Evolutionary conservation across 2,113 vertebrate species (phyloP), one percentile per base, ranked within the genome.

Genomic region (Microtus montanus): DNA sequence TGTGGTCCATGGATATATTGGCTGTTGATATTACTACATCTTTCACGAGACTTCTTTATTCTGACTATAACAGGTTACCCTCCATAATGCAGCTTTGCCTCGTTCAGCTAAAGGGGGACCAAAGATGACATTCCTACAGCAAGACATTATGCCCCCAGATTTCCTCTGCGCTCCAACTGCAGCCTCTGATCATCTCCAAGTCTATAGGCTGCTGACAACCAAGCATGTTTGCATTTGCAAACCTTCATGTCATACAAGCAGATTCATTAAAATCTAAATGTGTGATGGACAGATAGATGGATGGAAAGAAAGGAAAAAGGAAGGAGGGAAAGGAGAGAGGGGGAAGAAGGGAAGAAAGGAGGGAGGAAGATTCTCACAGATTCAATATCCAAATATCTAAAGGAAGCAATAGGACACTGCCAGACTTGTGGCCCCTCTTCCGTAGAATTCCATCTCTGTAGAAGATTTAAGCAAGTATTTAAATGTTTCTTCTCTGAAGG

Each of bases 401-500:
- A 80, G 52, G 5, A 38, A 38, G 35, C 12, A 28, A 61, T 28
- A 63, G 20, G 80, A 19, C 13, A 28, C 24, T 41, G 14, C 7
- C 6, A 24, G 58, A 15, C n/a, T 15, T 41, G 24, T 63, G 22
- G 63, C 52, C 7, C 63, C 49, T 93, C 58, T 82, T 66, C 86
- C 70, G 26, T 87, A 78, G 28, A 94, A 95, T 70, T 68, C 30
- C 30, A 68, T 33, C 30, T 33, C 49, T 3, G 14, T n/a, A 44
- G 10, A 87, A 87, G 41, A 41, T 84, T 92, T 58, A 80, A 94
- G 70, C 30, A 74, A 35, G 64, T 63, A 63, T 85, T 91, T 94
- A 86, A 93, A 83, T 95, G n/a, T 92, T 84, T 93, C 91, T 75
- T 30, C 9, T 90, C 47, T 44, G 20, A 92, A 80, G 95, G 77